phyloP scores from a whole-genome alignment of 2,113 vertebrate species.

The Campylomormyrus tamandua region DNA sequence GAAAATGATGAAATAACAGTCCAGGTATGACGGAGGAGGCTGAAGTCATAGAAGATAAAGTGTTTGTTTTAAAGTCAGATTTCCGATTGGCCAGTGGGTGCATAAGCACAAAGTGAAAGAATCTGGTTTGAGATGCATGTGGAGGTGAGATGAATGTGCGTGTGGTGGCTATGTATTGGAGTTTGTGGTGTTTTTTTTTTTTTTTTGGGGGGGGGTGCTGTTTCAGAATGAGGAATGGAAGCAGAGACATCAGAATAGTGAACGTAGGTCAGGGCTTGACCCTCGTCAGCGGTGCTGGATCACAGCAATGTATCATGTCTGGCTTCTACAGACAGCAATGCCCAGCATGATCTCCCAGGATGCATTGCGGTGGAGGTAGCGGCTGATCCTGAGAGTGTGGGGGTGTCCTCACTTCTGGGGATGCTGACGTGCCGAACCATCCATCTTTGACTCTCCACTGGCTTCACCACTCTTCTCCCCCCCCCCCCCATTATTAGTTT shows the following conservation, averaged over 20 bases:
- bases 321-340: neutral
- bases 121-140: neutral
- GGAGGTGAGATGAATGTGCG: neutral
- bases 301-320: neutral
- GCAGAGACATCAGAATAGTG: neutral
- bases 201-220: neutral
- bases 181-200: neutral
- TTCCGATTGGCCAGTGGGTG: neutral
- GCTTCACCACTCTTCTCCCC: neutral
- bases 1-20: slow-evolving; percentile 50
- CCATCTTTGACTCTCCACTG: neutral
- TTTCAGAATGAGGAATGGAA: neutral
- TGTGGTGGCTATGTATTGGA: neutral
- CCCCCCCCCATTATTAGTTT: neutral
- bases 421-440: neutral
- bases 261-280: neutral
- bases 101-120: neutral
- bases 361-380: neutral
- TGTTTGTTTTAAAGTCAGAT: neutral
- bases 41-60: neutral
- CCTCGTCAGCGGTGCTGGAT: neutral
- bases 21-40: neutral
- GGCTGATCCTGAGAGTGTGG: neutral
- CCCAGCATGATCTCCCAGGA: neutral
- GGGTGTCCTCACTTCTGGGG: neutral